Conservation (phyloP, 2,113 vertebrate genomes). For the Sula dactylatra region DNA sequence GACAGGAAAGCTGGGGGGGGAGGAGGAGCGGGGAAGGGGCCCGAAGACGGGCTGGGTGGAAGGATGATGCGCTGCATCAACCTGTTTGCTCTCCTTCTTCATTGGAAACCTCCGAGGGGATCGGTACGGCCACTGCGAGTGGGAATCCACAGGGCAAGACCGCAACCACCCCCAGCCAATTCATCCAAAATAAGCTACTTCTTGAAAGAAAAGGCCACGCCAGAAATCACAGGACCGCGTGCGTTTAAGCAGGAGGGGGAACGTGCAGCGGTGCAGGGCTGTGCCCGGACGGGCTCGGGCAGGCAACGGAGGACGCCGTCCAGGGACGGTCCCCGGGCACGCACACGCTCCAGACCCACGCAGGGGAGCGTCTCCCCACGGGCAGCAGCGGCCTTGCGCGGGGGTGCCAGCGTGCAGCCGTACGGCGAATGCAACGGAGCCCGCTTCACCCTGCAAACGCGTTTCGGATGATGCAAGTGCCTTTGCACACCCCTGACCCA, state of each 20-base stretch:
- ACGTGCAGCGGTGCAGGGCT: neutral
- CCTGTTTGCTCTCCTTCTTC: neutral
- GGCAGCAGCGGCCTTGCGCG: neutral
- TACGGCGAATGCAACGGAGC: accelerated
- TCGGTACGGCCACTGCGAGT: accelerated
- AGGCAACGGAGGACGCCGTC: neutral
- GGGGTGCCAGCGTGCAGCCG: neutral
- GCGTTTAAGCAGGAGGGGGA: neutral
- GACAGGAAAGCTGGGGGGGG: neutral
- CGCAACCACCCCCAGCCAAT: neutral
- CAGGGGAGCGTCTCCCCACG: too few relatives aligned
- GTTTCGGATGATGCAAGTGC: neutral
- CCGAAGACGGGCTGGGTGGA: neutral
- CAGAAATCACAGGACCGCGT: accelerated
- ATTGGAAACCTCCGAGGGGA: neutral
- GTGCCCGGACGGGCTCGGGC: accelerated
- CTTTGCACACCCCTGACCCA: neutral
- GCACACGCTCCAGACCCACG: neutral
- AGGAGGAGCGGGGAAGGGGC: neutral
- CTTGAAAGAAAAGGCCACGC: neutral
- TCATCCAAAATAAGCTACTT: neutral
- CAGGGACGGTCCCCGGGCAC: neutral
- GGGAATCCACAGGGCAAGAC: neutral
- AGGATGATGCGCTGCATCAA: neutral
- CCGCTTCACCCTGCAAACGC: neutral